Evolutionary conservation across 2,888 invertebrate species (phyloP), one percentile per base, ranked within the genome.

Genomic region (Drosophila fulvimacula): DNA sequence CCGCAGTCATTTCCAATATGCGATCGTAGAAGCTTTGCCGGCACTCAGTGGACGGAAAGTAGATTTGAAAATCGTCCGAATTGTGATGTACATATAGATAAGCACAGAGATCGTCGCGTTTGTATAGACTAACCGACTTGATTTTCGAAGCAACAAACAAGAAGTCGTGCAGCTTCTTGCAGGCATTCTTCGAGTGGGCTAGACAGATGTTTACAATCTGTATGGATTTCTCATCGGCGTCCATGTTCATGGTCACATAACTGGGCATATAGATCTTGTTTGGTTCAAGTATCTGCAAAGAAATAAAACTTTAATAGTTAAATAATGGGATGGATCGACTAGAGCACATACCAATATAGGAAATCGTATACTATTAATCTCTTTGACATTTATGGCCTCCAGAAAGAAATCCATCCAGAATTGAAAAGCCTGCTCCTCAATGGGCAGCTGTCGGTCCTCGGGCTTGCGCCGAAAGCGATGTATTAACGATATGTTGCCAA

Each of bases 381-480:
- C 95, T 81, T 96, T 96, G 66, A 94, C 94, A 91, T 96, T 97
- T 32, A 97, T 97, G 13, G 98, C 98, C 93, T 98, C 99, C 39
- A 97, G 95, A 92, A 99, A 99, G 93, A 98, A 99, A 90, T 99
- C 99, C 95, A 98, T 97, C 99, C 99, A 99, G 93, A 99, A 99
- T 79, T 96, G 95, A 92, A 99, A 99, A 1, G 98, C 94, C 93
- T 97, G 96, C 91, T 97, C 96, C 91, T 98, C 97, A 0, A 96
- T 95, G 0, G 95, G 94, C 11, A 94, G 93, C 81, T 95, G 94
- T 30, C 92, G 91, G 64, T 97, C 96, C 82, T 97, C 97, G 69
- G 94, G 94, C 84, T 95, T 96, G 91, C 96, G 97, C 58, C 98
- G 95, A 93, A 98, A 98, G 76, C 96, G 94, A 92, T 97, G 97